Evolutionary conservation across 2,888 invertebrate genomes (phyloP).

Genomic region (Platycnemis pennipes): DNA sequence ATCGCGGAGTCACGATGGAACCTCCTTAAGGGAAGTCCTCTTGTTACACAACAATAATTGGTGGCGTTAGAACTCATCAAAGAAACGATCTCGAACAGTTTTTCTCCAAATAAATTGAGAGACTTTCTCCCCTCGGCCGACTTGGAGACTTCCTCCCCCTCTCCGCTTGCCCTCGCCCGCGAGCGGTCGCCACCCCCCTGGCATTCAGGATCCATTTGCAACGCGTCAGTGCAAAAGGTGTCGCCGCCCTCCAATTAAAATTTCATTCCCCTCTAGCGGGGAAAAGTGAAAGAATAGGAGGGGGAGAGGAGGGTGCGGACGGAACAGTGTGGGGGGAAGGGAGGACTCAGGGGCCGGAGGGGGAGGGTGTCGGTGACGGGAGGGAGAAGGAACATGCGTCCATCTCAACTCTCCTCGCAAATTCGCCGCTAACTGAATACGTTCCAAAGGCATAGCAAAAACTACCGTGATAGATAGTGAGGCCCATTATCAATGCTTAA

Average conservation of each 20-base stretch:
- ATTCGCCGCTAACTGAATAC: no score
- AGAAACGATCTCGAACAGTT: no score
- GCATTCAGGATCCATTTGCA: neutral
- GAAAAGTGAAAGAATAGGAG: neutral
- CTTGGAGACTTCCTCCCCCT: neutral
- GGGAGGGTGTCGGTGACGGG: neutral
- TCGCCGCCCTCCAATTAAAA: slow-evolving; percentile 26
- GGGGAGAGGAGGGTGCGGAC: neutral
- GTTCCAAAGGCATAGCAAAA: no score
- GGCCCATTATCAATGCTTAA: no score
- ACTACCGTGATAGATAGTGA: no score
- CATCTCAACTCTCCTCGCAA: no score
- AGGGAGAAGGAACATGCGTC: neutral
- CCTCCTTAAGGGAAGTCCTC: no score
- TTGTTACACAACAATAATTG: no score
- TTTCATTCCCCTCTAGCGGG: neutral
- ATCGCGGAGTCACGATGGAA: no score
- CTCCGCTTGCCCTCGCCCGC: neutral
- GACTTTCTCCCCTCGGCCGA: neutral
- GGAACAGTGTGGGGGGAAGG: neutral
- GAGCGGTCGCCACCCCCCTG: neutral
- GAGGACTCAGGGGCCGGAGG: neutral
- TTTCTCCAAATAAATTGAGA: no score
- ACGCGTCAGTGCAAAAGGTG: slow-evolving; percentile 31
- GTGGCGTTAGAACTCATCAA: no score